A percentile compares a stretch with the other conserved stretches of the same genome.
phyloP scores from a whole-genome alignment of 1,140 invertebrate genomes.

The Tribolium madens region DNA sequence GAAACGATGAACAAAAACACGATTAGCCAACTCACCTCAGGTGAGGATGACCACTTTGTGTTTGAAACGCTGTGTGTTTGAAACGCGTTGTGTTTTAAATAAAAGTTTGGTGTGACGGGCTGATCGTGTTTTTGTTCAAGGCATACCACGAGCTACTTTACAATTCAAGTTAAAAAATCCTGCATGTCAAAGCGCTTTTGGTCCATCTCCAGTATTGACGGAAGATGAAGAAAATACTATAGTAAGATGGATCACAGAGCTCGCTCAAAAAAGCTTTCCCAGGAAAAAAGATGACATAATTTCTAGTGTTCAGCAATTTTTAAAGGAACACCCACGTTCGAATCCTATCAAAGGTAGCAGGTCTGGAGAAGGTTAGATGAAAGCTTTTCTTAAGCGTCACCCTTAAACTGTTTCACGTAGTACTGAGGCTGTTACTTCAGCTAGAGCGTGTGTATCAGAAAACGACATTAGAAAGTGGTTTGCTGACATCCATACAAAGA shows the following conservation, averaged over 20 bases:
- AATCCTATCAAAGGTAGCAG: conserved; percentile 60
- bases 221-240: conserved; percentile 48
- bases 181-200: not conserved
- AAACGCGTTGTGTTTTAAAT: too few species aligned
- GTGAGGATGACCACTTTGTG: too few species aligned
- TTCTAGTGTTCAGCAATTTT: conserved; percentile 52
- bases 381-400: conserved; percentile 60
- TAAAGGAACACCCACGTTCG: conserved; percentile 46
- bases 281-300: conserved; percentile 50
- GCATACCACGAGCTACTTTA: too few species aligned
- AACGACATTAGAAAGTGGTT: conserved; percentile 63
- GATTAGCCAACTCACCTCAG: too few species aligned
- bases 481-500: conserved; percentile 56
- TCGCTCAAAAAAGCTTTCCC: conserved; percentile 48
- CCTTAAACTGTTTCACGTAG: conserved; percentile 51
- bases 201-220: conserved; percentile 46
- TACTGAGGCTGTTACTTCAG: conserved; percentile 50
- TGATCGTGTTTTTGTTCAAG: too few species aligned
- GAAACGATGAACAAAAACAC: too few species aligned
- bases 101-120: too few species aligned
- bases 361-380: conserved; percentile 60
- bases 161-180: too few species aligned
- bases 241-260: conserved; percentile 48
- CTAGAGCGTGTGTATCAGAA: conserved; percentile 60
- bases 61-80: too few species aligned